A percentile compares a stretch with the other conserved stretches of the same genome.
Conservation (phyloP, 1,140 invertebrate genomes). For the Bombus pascuorum region DNA sequence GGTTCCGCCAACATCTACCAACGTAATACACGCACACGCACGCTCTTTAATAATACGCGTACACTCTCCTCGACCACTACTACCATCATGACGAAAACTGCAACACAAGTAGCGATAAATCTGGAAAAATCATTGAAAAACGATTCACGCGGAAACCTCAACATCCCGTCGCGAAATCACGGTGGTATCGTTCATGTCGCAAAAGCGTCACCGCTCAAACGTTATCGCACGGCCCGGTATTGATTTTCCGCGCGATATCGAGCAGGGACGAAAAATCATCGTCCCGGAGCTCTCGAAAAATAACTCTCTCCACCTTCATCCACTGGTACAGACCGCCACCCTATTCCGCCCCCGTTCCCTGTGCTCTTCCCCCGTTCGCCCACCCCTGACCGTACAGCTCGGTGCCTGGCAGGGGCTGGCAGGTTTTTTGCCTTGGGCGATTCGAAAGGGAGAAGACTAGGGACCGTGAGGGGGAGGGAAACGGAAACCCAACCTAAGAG, state of each 20-base stretch:
- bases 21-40: too few species aligned
- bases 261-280: slow-evolving; percentile 62
- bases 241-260: slow-evolving; percentile 46
- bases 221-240: slow-evolving; percentile 16
- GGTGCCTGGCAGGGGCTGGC: slow-evolving; percentile 68
- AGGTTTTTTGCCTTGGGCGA: slow-evolving; percentile 78
- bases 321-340: slow-evolving; percentile 56
- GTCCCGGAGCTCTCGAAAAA: slow-evolving; percentile 71
- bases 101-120: slow-evolving; percentile 2
- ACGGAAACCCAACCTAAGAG: slow-evolving; percentile 79
- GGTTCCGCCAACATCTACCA: too few species aligned
- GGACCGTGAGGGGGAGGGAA: not conserved
- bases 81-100: not conserved
- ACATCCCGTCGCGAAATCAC: slow-evolving; percentile 7
- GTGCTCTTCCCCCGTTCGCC: slow-evolving; percentile 45
- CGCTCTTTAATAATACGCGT: not conserved
- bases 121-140: slow-evolving; percentile 30
- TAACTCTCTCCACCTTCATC: slow-evolving; percentile 74
- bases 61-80: not conserved
- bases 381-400: slow-evolving; percentile 53
- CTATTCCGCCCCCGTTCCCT: slow-evolving; percentile 25
- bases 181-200: not conserved
- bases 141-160: slow-evolving; percentile 18
- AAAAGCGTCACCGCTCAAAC: not conserved
- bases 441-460: slow-evolving; percentile 64